Conservation (phyloP, 2,888 invertebrate genomes). For the Lagria hirta region DNA sequence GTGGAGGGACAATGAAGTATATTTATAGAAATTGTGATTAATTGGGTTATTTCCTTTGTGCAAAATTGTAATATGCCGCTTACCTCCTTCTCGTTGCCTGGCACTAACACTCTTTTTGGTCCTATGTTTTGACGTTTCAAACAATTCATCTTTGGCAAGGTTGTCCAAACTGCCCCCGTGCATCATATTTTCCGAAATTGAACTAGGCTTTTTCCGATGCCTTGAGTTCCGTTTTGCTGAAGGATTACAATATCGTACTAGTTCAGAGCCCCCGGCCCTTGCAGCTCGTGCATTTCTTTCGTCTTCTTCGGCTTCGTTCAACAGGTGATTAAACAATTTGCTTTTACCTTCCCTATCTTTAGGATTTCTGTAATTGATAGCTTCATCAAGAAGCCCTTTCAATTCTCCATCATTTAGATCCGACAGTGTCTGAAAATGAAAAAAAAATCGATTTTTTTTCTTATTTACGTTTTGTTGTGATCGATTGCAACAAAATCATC, state of each 20-base stretch:
- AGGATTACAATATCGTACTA: constrained; percentile 54
- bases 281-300: constrained; percentile 63
- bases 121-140: constrained; percentile 41
- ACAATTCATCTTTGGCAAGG: constrained; percentile 56
- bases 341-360: constrained; percentile 85
- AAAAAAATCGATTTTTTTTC: too few relatives aligned
- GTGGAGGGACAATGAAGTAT: too few relatives aligned
- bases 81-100: constrained; percentile 65
- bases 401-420: constrained; percentile 76
- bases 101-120: constrained; percentile 50
- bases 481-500: constrained; percentile 2
- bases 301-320: constrained; percentile 76
- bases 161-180: constrained; percentile 63
- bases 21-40: too few relatives aligned
- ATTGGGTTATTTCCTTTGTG: too few relatives aligned
- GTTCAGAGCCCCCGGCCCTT: constrained; percentile 54
- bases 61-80: constrained; percentile 31
- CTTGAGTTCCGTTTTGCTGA: constrained; percentile 35
- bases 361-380: constrained; percentile 80
- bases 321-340: constrained; percentile 76
- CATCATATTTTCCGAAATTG: constrained; percentile 58
- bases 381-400: constrained; percentile 78
- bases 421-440: constrained; percentile 40
- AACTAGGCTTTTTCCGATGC: constrained; percentile 52
- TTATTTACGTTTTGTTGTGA: too few relatives aligned